Evolutionary conservation across 2,888 invertebrate genomes (phyloP).

Genomic region (Zelleria hepariella): DNA sequence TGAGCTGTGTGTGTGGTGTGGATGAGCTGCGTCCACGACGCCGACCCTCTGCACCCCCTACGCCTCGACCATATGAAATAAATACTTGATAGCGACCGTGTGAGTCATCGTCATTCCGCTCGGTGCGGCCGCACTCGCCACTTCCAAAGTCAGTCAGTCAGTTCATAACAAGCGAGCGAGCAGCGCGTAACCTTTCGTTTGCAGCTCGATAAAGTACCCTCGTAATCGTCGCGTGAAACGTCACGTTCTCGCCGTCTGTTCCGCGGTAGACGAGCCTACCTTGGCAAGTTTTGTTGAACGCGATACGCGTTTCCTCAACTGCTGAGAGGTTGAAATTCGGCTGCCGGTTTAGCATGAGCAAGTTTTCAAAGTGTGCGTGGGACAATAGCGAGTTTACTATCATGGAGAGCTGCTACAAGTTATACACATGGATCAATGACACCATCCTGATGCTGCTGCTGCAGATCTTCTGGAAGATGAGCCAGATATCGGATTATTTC

Average conservation of each 20-base stretch:
- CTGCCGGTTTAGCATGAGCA: conserved; percentile 42
- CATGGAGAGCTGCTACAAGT: conserved; percentile 61
- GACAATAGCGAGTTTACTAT: conserved; percentile 41
- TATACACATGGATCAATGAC: conserved; percentile 64
- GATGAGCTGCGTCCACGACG: background rate
- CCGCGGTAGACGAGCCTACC: background rate
- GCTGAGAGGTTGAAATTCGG: conserved; percentile 24
- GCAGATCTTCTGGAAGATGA: conserved; percentile 66
- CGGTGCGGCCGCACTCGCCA: background rate
- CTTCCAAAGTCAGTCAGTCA: background rate
- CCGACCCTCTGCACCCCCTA: background rate
- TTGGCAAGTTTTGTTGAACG: background rate
- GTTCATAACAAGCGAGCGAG: background rate
- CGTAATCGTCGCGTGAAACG: background rate
- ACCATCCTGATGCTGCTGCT: conserved; percentile 59
- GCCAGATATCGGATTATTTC: conserved; percentile 62
- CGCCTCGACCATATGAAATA: background rate
- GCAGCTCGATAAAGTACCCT: background rate
- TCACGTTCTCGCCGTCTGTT: background rate
- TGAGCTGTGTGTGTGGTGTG: too few relatives aligned
- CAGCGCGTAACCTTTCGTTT: background rate
- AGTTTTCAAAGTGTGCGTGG: conserved; percentile 54
- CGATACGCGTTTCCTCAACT: background rate
- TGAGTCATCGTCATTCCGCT: background rate
- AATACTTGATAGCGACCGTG: background rate